Percentiles rank a stretch among this genome's conserved stretches.
These are phyloP conservation scores for Orthonevra nobilis DNA, from an alignment of 2,888 invertebrate genomes.

Conservation along the genomic window DNA sequence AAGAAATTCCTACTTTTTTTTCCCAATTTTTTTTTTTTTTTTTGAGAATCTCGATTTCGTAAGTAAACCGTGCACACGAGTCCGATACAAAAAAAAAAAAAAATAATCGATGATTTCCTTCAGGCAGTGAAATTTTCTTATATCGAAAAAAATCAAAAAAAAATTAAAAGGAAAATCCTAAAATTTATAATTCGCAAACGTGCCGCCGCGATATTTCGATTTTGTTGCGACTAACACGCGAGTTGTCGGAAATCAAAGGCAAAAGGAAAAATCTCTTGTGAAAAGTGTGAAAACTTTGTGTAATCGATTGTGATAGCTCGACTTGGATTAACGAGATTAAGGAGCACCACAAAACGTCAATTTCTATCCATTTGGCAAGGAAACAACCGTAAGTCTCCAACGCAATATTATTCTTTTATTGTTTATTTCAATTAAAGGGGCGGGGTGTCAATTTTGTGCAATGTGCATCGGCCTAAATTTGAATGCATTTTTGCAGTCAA, in stretches of 20 bases:
- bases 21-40: no score
- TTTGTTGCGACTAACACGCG: conserved; percentile 25
- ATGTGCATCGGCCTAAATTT: conserved; percentile 33
- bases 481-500: conserved; percentile 5
- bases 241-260: conserved; percentile 21
- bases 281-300: no score
- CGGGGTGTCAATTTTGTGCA: no score
- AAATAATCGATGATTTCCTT: conserved; percentile 60
- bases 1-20: no score
- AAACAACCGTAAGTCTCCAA: conserved; percentile 35
- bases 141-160: conserved; percentile 30
- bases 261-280: conserved; percentile 1
- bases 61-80: conserved; percentile 4
- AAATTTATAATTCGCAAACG: no score
- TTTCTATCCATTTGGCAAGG: no score
- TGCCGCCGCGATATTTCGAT: no score
- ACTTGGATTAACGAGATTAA: conserved; percentile 12
- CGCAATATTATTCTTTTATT: conserved; percentile 2
- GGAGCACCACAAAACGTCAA: no score
- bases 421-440: conserved; percentile 44
- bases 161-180: no score
- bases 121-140: no score
- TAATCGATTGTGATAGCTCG: conserved; percentile 13
- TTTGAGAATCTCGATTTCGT: conserved; percentile 5
- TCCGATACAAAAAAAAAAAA: conserved; percentile 1